Evolutionary conservation across 2,888 invertebrate genomes (phyloP).

Genomic region (Torymus auratus): DNA sequence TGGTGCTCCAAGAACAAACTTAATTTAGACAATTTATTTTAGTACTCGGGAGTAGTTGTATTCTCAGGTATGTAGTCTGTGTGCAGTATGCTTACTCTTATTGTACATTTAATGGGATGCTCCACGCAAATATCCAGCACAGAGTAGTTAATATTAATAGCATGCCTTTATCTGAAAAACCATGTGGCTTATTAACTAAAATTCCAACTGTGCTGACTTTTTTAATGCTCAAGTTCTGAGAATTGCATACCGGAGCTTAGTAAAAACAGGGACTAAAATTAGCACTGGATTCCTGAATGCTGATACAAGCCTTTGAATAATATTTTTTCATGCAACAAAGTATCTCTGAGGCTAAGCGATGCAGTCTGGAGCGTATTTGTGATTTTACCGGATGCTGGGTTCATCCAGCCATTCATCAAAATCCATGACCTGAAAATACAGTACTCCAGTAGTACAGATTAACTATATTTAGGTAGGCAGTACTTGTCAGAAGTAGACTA

Average conservation of each 20-base stretch:
- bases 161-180: conserved; percentile 20
- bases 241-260: conserved; percentile 21
- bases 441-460: too few relatives aligned
- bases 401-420: too few relatives aligned
- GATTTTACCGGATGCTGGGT: too few relatives aligned
- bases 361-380: too few relatives aligned
- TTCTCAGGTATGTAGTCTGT: too few relatives aligned
- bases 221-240: conserved; percentile 18
- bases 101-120: conserved; percentile 5
- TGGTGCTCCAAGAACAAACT: too few relatives aligned
- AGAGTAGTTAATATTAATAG: conserved; percentile 35
- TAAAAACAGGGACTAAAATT: conserved; percentile 26
- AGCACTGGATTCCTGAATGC: conserved; percentile 18
- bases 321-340: background rate
- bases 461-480: too few relatives aligned
- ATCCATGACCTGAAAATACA: too few relatives aligned
- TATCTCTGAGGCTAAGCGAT: background rate
- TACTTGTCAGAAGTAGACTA: background rate
- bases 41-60: too few relatives aligned
- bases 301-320: conserved; percentile 13
- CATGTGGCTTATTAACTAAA: conserved; percentile 18
- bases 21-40: too few relatives aligned
- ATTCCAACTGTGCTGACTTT: background rate
- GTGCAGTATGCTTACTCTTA: too few relatives aligned
- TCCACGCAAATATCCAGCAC: background rate